These are phyloP conservation scores for Lingula anatina DNA, from an alignment of 2,888 invertebrate genomes.

Conservation along the genomic window DNA sequence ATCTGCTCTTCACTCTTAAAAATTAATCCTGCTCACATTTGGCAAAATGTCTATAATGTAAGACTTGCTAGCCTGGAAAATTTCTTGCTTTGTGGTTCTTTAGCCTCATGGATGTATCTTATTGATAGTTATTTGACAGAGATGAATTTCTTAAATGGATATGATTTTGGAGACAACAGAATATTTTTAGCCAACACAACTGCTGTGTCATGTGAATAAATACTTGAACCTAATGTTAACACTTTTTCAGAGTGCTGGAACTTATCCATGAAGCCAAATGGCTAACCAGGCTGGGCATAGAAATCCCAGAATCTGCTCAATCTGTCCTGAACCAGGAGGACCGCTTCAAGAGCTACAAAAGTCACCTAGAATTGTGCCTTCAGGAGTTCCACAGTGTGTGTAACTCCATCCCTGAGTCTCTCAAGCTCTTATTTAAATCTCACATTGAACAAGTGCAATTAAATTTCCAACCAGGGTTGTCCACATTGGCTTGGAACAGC, in stretches of 20 bases:
- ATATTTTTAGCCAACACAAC: not conserved
- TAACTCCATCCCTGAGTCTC: conserved; percentile 35
- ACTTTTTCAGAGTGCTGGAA: conserved; percentile 37
- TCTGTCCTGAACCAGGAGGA: conserved; percentile 44
- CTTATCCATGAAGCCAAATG: conserved; percentile 51
- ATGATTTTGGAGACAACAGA: too few relatives aligned
- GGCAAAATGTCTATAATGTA: too few relatives aligned
- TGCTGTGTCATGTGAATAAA: not conserved
- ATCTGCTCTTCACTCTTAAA: too few relatives aligned
- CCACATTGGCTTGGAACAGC: conserved; percentile 50
- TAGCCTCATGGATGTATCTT: too few relatives aligned
- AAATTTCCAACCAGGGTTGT: conserved; percentile 47
- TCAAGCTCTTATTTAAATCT: conserved; percentile 34
- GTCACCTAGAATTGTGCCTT: conserved; percentile 45
- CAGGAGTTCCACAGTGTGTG: conserved; percentile 35
- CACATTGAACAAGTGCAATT: conserved; percentile 39
- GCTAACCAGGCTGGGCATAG: conserved; percentile 46
- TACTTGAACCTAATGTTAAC: too few relatives aligned
- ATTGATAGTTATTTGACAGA: too few relatives aligned
- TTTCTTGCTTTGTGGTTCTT: too few relatives aligned
- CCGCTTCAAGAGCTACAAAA: conserved; percentile 48
- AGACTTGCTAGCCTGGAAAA: too few relatives aligned
- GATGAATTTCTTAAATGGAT: too few relatives aligned
- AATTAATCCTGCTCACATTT: too few relatives aligned
- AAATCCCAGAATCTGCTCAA: conserved; percentile 45